Conservation (phyloP, 2,113 vertebrate species). For the Puma concolor region DNA sequence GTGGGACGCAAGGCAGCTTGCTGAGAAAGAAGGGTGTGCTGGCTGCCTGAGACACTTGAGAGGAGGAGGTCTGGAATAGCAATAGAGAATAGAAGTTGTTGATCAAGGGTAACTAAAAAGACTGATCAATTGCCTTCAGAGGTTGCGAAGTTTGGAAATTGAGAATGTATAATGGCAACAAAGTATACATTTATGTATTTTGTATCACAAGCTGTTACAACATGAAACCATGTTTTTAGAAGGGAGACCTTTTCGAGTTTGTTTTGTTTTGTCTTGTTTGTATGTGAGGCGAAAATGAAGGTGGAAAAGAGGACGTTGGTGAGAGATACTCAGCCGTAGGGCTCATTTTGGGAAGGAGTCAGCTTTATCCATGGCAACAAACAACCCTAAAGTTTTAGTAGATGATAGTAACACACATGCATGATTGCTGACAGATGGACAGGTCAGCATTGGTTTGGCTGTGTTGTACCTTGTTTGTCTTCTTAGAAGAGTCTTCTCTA, state of each 20-base stretch:
- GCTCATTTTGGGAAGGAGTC: neutral
- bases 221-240: neutral
- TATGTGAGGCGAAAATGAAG: neutral
- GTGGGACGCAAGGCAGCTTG: neutral
- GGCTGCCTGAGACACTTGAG: neutral
- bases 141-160: neutral
- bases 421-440: neutral
- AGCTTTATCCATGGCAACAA: neutral
- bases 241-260: neutral
- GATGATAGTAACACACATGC: neutral
- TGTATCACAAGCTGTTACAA: neutral
- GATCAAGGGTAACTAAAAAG: neutral
- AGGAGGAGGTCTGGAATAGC: neutral
- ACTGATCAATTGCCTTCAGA: neutral
- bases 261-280: neutral
- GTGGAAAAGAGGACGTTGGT: neutral
- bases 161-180: neutral
- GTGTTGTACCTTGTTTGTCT: neutral
- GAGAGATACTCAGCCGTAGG: neutral
- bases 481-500: neutral
- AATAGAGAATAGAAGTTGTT: neutral
- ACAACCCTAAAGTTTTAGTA: neutral
- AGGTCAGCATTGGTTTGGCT: neutral
- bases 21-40: neutral
- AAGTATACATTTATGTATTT: neutral